These are phyloP conservation scores for Alethe diademata DNA, from an alignment of 2,113 vertebrate genomes.

Conservation along the genomic window DNA sequence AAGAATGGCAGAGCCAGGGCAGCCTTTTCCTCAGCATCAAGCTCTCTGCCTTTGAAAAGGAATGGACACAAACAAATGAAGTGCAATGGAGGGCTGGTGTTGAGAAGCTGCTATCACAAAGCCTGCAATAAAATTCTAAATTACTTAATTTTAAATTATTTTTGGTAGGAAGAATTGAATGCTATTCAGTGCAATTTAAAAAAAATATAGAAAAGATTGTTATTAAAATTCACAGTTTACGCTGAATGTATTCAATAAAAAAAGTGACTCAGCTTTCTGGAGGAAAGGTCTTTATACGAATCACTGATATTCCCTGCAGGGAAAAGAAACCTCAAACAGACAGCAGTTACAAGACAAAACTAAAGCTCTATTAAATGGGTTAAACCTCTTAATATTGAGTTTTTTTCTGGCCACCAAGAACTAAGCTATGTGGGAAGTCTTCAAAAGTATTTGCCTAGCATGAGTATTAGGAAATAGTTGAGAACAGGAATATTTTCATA, in stretches of 20 bases:
- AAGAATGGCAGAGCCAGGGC: background rate
- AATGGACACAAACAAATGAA: background rate
- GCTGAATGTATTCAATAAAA: background rate
- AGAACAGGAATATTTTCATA: background rate
- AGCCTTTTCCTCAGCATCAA: background rate
- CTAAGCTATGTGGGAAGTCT: background rate
- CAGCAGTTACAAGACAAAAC: background rate
- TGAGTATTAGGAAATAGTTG: background rate
- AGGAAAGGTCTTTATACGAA: background rate
- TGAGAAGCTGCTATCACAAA: background rate
- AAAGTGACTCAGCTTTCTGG: background rate
- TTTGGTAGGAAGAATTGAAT: background rate
- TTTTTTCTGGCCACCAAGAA: background rate
- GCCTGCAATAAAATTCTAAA: background rate
- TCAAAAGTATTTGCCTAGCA: background rate
- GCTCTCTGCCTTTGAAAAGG: background rate
- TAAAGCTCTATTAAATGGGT: background rate
- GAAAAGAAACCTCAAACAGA: rapidly evolving
- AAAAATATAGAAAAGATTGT: background rate
- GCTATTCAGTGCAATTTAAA: background rate
- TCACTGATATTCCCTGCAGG: background rate
- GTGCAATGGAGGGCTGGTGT: background rate
- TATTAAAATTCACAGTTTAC: background rate
- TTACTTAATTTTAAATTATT: background rate
- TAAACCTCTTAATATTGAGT: rapidly evolving